phyloP scores from a whole-genome alignment of 2,888 invertebrate genomes.

The Stratiomys singularior region DNA sequence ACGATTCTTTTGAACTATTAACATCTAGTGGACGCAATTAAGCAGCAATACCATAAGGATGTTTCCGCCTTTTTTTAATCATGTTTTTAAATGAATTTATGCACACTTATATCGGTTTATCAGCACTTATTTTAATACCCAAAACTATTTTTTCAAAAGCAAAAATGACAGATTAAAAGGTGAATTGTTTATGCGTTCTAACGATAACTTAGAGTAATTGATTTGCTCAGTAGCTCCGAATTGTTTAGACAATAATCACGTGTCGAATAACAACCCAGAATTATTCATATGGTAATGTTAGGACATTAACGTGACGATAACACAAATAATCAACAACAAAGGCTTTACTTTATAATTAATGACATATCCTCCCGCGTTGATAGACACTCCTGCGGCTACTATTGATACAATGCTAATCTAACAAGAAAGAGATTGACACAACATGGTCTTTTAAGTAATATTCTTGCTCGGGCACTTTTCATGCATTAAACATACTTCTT shows the following conservation, averaged over 20 bases:
- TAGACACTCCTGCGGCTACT: conserved; percentile 18
- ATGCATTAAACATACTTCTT: not conserved
- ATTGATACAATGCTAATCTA: not conserved
- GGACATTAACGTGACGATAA: not conserved
- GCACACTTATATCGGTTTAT: not conserved
- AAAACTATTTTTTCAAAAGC: too few relatives aligned
- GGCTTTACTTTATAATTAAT: conserved; percentile 16
- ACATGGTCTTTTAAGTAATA: conserved; percentile 20
- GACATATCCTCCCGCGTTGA: not conserved
- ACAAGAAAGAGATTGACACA: conserved; percentile 23
- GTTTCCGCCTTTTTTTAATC: too few relatives aligned
- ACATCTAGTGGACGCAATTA: too few relatives aligned
- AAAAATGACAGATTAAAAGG: too few relatives aligned
- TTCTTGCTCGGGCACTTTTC: not conserved
- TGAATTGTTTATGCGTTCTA: too few relatives aligned
- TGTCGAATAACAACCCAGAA: not conserved
- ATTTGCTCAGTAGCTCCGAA: not conserved
- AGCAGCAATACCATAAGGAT: too few relatives aligned
- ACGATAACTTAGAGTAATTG: too few relatives aligned
- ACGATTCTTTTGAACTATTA: too few relatives aligned
- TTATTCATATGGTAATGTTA: not conserved
- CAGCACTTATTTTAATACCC: too few relatives aligned
- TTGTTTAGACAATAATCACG: conserved; percentile 5
- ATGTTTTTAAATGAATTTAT: too few relatives aligned
- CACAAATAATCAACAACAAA: not conserved